Conservation (phyloP, 2,888 invertebrate genomes). For the Drosophila picticornis region DNA sequence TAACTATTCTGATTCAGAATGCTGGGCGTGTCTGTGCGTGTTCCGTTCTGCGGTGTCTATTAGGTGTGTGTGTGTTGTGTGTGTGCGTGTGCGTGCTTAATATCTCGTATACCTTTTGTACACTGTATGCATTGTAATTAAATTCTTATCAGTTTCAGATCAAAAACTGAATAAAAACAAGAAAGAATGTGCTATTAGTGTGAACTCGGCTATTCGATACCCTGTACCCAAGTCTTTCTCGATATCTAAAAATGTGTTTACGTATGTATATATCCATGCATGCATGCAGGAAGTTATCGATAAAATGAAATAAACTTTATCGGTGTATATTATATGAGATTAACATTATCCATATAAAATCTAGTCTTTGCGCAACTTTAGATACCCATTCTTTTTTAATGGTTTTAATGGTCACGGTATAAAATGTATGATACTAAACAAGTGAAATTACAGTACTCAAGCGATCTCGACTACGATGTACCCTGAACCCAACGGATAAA, state of each 20-base stretch:
- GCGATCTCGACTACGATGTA: not conserved
- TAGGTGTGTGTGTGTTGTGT: slow-evolving; percentile 18
- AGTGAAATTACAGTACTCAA: not conserved
- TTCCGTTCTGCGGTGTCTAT: slow-evolving; percentile 14
- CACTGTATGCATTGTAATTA: slow-evolving; percentile 75
- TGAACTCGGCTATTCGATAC: not conserved
- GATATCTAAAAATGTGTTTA: not conserved
- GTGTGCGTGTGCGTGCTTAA: slow-evolving; percentile 59
- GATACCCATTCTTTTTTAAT: not conserved
- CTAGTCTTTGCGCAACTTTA: not conserved
- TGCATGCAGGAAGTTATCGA: not conserved
- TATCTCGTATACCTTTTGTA: slow-evolving; percentile 71
- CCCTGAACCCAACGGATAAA: not conserved
- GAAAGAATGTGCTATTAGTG: too few species aligned
- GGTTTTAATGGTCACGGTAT: not conserved
- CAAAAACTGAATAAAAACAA: slow-evolving; percentile 39
- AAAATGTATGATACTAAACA: not conserved
- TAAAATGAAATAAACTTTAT: not conserved
- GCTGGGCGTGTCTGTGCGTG: slow-evolving; percentile 33
- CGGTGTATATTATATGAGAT: not conserved
- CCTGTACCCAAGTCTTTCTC: not conserved
- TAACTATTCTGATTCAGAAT: slow-evolving; percentile 14
- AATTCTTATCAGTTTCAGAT: slow-evolving; percentile 76
- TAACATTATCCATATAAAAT: not conserved
- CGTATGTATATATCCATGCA: too few species aligned